Conservation (phyloP, 2,113 vertebrate species). For the Microcebus tavaratra region DNA sequence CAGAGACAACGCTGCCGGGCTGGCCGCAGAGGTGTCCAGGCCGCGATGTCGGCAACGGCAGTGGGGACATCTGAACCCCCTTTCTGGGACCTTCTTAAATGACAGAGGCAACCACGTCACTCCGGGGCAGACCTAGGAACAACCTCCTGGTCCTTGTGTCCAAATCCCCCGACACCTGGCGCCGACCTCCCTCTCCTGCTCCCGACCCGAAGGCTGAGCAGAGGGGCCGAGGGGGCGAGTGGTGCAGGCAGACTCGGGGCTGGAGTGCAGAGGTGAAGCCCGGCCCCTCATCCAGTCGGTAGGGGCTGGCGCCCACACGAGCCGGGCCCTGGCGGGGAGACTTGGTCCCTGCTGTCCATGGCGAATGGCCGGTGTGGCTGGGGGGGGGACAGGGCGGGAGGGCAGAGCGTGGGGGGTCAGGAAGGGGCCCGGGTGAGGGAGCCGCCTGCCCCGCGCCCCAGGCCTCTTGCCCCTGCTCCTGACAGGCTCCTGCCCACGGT, state of each 20-base stretch:
- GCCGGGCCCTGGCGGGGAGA: not conserved
- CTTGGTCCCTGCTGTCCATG: not conserved
- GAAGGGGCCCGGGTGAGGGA: not conserved
- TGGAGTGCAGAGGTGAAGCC: not conserved
- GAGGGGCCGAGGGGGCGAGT: accelerated
- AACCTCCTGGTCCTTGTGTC: accelerated
- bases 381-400: not conserved
- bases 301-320: too few relatives aligned
- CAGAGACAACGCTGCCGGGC: accelerated
- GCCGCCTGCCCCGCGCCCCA: not conserved
- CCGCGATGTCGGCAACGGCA: not conserved
- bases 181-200: accelerated
- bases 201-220: accelerated
- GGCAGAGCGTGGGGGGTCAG: not conserved
- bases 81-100: not conserved
- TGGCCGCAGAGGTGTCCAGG: not conserved
- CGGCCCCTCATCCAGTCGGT: not conserved
- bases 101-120: not conserved
- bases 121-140: not conserved
- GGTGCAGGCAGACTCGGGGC: not conserved
- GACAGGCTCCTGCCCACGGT: not conserved
- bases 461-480: not conserved
- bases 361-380: not conserved
- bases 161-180: accelerated
- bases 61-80: not conserved